A percentile compares a stretch with the other conserved stretches of the same genome.
These are phyloP conservation scores for Eristalinus aeneus DNA, from an alignment of 2,888 invertebrate genomes.

Conservation along the genomic window DNA sequence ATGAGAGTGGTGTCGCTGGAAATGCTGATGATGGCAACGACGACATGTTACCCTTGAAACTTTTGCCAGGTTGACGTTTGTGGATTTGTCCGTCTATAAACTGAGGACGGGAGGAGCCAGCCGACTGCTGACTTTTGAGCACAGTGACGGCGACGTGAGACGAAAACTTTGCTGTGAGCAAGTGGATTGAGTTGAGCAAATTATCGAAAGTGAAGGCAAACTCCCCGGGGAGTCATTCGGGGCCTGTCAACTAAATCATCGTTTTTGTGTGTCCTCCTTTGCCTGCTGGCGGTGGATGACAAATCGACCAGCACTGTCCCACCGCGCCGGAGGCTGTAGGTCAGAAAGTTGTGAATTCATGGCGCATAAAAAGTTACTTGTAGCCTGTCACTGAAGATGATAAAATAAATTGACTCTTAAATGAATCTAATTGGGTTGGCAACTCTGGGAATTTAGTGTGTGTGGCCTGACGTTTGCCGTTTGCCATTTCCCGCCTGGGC, in stretches of 20 bases:
- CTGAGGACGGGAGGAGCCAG: neutral
- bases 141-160: neutral
- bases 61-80: constrained; percentile 23
- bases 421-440: constrained; percentile 15
- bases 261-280: neutral
- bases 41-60: constrained; percentile 50
- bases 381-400: constrained; percentile 12
- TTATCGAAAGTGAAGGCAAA: constrained; percentile 5
- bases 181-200: constrained; percentile 21
- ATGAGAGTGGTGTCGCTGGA: too few relatives aligned
- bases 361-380: constrained; percentile 22
- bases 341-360: constrained; percentile 27
- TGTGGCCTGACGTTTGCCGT: neutral
- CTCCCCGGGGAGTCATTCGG: neutral
- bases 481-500: neutral
- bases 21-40: neutral
- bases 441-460: constrained; percentile 3
- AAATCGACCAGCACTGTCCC: constrained; percentile 1
- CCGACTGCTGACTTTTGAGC: neutral
- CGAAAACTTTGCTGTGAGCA: neutral
- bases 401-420: constrained; percentile 13
- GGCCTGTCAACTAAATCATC: neutral
- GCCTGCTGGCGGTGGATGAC: neutral
- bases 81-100: constrained; percentile 11
- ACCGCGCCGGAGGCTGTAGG: constrained; percentile 7